These are phyloP conservation scores for Dynastes hyllus DNA, from an alignment of 2,888 invertebrate species.

Conservation along the genomic window DNA sequence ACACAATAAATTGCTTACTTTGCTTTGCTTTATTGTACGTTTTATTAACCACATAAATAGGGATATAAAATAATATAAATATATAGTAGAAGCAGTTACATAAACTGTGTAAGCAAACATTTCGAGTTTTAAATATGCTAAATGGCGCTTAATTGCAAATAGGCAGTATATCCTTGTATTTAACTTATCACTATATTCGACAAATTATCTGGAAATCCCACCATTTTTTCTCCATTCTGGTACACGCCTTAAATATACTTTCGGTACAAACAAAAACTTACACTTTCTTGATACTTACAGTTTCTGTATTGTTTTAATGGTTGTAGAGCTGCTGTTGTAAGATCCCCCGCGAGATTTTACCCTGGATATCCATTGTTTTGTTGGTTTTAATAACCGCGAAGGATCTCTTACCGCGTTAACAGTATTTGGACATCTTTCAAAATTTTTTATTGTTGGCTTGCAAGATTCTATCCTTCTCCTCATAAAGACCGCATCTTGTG, in stretches of 20 bases:
- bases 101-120: too few relatives aligned
- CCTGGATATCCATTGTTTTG: conserved; percentile 66
- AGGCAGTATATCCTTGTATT: neutral
- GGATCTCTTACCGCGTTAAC: conserved; percentile 63
- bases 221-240: conserved; percentile 62
- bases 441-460: conserved; percentile 59
- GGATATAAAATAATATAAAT: too few relatives aligned
- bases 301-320: conserved; percentile 60
- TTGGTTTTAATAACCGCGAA: conserved; percentile 65
- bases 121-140: too few relatives aligned
- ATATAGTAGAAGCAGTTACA: too few relatives aligned
- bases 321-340: conserved; percentile 42
- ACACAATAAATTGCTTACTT: too few relatives aligned
- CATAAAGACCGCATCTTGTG: conserved; percentile 65
- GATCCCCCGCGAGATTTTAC: conserved; percentile 39
- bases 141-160: too few relatives aligned
- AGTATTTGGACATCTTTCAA: conserved; percentile 38
- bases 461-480: conserved; percentile 59
- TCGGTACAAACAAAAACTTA: neutral
- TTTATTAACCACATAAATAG: too few relatives aligned
- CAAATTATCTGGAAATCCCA: neutral
- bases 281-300: conserved; percentile 60
- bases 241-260: conserved; percentile 59
- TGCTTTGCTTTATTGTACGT: too few relatives aligned
- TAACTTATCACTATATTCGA: neutral